A percentile compares a stretch with the other conserved stretches of the same genome.
Evolutionary conservation across 1,140 invertebrate species (phyloP).

Genomic region (Hirudo medicinalis): DNA sequence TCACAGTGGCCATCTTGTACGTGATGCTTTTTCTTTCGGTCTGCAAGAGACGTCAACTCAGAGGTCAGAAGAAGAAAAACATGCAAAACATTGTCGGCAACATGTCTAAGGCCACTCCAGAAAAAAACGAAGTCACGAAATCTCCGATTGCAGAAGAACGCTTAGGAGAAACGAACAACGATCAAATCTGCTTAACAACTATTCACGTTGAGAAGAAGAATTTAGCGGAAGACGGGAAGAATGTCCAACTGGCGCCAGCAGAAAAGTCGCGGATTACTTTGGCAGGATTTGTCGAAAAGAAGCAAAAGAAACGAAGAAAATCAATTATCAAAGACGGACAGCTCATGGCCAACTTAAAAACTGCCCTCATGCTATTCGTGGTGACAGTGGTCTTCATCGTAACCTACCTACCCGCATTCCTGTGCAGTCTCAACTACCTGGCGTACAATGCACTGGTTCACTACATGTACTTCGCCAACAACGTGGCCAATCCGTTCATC

Average conservation of each 20-base stretch:
- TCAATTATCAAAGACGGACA: constrained; percentile 1
- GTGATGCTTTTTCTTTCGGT: constrained; percentile 18
- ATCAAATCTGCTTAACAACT: too few relatives aligned
- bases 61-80: not conserved
- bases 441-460: constrained; percentile 30
- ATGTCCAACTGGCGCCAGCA: not conserved
- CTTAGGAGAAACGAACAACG: not conserved
- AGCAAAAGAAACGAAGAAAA: not conserved
- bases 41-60: not conserved
- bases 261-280: not conserved
- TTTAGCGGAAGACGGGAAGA: too few relatives aligned
- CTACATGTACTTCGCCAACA: constrained; percentile 36
- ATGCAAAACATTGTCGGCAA: constrained; percentile 4
- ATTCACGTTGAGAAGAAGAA: not conserved
- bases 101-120: not conserved
- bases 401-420: constrained; percentile 34
- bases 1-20: constrained; percentile 20
- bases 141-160: not conserved
- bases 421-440: constrained; percentile 31
- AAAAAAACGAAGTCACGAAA: not conserved
- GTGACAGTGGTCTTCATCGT: constrained; percentile 36
- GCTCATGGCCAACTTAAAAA: constrained; percentile 18
- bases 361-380: constrained; percentile 24
- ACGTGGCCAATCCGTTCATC: constrained; percentile 37
- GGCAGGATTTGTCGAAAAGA: not conserved